Base-by-base conservation (phyloP, 2,888 invertebrate genomes). In the Meliscaeva auricollis region DNA sequence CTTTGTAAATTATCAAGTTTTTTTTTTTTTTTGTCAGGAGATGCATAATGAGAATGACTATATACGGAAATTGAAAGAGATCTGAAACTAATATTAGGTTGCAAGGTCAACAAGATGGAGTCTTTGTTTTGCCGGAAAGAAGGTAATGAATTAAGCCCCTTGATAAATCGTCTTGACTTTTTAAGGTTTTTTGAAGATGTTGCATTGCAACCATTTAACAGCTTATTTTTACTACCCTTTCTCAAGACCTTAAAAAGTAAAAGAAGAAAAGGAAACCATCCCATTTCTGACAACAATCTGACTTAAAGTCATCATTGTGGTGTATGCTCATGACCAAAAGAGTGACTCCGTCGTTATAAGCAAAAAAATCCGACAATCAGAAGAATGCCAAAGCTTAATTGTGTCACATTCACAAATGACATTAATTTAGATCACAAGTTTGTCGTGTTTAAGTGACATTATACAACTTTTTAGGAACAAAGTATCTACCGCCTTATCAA, bases 401-500 rank as follows among this genome's bases (percentile, higher is more conserved):
- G 62, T 62, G 30, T 54, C 72, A 81, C 48, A 83, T 62, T 15
- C 20, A 54, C 41, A 22, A 75, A 64, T 35, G 64, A 58, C 70
- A 64, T 81, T 81, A 48, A 75, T 81, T 81, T 74, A 73, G 54
- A 69, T 46, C 58, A 35, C 32, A 52, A 54, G 17, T 44, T n/a
- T 62, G 30, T 48, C 46, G 46, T 66, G 56, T 64, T 54, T 73
- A 7, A n/a, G 60, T 20, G 69, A 68, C 74, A 48, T 73, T 56
- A 52, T 66, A 22, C 44, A 62, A 66, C 17, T 4, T 15, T 11
- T 0, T 2, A 15, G 11, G 5, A 15, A 3, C 13, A 58, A 3
- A 30, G 9, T n/a, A 11, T 58, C 13, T 13, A 7, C 20, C 20
- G 20, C 44, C 60, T 26, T 11, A 38, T 44, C 41, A 15, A 7